Evolutionary conservation across 2,888 invertebrate species (phyloP), one percentile per base, ranked within the genome.

Genomic region (Drosophila anceps): DNA sequence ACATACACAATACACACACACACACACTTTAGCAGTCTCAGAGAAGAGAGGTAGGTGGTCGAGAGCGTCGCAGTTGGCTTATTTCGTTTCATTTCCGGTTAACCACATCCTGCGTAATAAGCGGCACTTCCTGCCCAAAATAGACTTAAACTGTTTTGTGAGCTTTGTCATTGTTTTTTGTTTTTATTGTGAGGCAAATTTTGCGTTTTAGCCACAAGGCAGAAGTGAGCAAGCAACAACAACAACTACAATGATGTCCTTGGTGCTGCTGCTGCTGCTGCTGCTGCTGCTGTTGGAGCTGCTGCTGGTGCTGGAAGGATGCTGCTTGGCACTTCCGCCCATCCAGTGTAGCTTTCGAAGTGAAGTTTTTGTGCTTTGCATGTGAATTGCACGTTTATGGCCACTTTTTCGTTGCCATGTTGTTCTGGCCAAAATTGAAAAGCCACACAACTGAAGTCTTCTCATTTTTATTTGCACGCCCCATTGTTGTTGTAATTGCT

Each of bases 41-140:
- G 37, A 29, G 9, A 20, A 55, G 39, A 37, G 50, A 37, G 50
- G n/a, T n/a, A 69, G 51, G 43, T 74, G 64, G 24, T 44, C n/a
- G n/a, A 51, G 39, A 53, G 68, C 68, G 84, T 84, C 84, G 84
- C 90, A 90, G 73, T 89, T 84, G 84, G 84, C 60, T 90, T 90
- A 84, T 63, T 90, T 90, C 81, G 90, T 86, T 85, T 90, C 84
- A 90, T 90, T 85, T 85, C 84, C 84, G 84, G 90, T 86, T 90
- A 85, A 90, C 84, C 89, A 87, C 84, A 85, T 90, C 84, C 84
- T 86, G 90, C 84, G 90, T 85, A 90, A 85, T 85, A 85, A 85
- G 90, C 90, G 88, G 69, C 88, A 83, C 89, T 87, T 85, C 84
- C 84, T 78, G 71, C 59, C 70, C 69, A 43, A 89, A 86, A 72